Percentiles rank a stretch among this genome's conserved stretches.
Conservation (phyloP, 2,113 vertebrate genomes). For the Pseudonaja textilis region DNA sequence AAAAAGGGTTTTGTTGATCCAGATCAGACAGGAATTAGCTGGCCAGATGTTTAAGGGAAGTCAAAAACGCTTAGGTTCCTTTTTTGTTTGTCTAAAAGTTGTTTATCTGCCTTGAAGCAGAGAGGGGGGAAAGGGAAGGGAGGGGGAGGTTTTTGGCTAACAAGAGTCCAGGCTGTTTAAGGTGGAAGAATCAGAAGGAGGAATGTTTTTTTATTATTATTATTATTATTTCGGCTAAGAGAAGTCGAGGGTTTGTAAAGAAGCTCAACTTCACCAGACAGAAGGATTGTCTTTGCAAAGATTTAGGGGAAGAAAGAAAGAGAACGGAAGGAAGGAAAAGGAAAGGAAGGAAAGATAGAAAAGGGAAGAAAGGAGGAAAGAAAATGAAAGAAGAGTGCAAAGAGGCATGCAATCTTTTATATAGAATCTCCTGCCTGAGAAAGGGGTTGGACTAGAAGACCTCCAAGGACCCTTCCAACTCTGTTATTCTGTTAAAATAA, state of each 20-base stretch:
- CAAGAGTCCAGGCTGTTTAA: constrained; percentile 1
- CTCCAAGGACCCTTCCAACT: not conserved
- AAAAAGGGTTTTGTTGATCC: not conserved
- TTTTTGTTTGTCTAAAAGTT: constrained; percentile 1
- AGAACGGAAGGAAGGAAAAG: no score
- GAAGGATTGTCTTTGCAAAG: not conserved
- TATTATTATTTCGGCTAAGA: no score
- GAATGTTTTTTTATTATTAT: no score
- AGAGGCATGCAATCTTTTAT: not conserved
- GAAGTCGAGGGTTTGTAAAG: not conserved
- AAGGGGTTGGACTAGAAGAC: not conserved
- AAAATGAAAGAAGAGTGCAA: not conserved
- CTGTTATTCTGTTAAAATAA: not conserved
- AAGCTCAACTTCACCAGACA: not conserved
- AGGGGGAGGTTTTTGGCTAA: not conserved
- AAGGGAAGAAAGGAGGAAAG: no score
- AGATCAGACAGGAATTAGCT: not conserved
- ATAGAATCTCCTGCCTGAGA: no score
- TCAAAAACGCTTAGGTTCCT: not conserved
- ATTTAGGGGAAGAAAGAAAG: no score
- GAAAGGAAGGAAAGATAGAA: no score
- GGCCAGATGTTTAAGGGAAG: not conserved
- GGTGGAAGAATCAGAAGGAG: not conserved
- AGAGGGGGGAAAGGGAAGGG: no score
- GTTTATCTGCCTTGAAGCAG: not conserved